These are phyloP conservation scores for Netelia virgata DNA, from an alignment of 2,888 invertebrate genomes.

Conservation along the genomic window DNA sequence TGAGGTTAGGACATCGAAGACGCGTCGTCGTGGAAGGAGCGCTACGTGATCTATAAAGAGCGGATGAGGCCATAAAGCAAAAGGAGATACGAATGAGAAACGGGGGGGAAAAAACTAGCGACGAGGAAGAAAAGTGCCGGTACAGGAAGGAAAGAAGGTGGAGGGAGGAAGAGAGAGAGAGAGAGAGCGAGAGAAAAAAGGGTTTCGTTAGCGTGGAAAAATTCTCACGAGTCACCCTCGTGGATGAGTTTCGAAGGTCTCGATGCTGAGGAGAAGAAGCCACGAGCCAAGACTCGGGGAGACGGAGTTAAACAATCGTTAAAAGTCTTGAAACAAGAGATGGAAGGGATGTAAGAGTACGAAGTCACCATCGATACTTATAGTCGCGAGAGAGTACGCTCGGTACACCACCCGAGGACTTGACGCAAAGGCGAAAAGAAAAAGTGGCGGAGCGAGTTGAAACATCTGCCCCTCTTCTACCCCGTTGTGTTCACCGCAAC, in stretches of 20 bases:
- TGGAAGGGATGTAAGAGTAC: neutral
- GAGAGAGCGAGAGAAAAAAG: conserved; percentile 18
- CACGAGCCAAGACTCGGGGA: neutral
- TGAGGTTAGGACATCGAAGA: neutral
- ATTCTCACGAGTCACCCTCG: conserved; percentile 50
- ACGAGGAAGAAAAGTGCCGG: neutral
- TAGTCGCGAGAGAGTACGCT: no score
- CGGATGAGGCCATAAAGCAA: conserved; percentile 30
- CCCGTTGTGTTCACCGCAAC: no score
- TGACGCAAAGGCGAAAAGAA: conserved; percentile 19
- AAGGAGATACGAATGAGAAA: conserved; percentile 5
- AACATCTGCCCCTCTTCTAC: no score
- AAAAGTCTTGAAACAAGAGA: conserved; percentile 79
- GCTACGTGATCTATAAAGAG: conserved; percentile 39
- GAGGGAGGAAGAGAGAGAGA: neutral
- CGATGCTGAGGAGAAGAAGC: conserved; percentile 23
- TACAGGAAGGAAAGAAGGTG: neutral
- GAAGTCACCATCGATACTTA: neutral
- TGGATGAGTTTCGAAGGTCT: conserved; percentile 42
- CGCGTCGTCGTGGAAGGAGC: conserved; percentile 18
- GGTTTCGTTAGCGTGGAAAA: conserved; percentile 34
- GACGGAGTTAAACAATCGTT: conserved; percentile 79
- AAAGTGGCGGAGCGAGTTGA: no score
- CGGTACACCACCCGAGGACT: neutral
- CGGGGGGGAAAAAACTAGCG: neutral